Conservation (phyloP, 2,113 vertebrate genomes). For the Canis aureus region DNA sequence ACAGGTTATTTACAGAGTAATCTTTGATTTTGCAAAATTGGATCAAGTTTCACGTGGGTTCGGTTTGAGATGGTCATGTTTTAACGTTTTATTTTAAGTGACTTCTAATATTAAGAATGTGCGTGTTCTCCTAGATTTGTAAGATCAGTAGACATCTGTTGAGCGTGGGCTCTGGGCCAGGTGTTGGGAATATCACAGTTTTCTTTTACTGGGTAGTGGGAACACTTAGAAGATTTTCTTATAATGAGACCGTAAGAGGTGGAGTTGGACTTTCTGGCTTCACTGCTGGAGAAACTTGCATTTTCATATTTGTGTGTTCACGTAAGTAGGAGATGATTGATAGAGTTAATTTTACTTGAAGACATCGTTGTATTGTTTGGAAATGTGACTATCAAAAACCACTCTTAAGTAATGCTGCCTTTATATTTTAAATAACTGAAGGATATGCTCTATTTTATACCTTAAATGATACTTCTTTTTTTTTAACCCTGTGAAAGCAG, state of each 20-base stretch:
- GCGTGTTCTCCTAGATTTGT: background rate
- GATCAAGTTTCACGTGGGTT: background rate
- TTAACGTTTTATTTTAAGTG: constrained; percentile 1
- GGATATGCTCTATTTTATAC: background rate
- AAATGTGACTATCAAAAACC: background rate
- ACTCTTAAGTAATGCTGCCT: background rate
- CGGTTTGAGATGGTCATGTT: background rate
- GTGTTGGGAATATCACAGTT: background rate
- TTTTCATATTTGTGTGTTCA: background rate
- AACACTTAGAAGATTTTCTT: background rate
- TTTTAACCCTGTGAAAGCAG: too few relatives aligned
- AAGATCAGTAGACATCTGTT: background rate
- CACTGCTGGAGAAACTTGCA: background rate
- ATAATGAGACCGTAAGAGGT: background rate
- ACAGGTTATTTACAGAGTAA: background rate
- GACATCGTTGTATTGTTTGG: background rate
- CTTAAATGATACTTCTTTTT: background rate
- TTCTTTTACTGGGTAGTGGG: background rate
- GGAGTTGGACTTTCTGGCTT: background rate
- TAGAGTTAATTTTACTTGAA: background rate
- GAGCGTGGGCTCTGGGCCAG: background rate
- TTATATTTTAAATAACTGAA: background rate
- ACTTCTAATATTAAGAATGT: background rate
- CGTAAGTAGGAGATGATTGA: background rate
- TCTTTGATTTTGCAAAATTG: constrained; percentile 15